phyloP scores from a whole-genome alignment of 2,888 invertebrate species.

The Clitarchus hookeri region DNA sequence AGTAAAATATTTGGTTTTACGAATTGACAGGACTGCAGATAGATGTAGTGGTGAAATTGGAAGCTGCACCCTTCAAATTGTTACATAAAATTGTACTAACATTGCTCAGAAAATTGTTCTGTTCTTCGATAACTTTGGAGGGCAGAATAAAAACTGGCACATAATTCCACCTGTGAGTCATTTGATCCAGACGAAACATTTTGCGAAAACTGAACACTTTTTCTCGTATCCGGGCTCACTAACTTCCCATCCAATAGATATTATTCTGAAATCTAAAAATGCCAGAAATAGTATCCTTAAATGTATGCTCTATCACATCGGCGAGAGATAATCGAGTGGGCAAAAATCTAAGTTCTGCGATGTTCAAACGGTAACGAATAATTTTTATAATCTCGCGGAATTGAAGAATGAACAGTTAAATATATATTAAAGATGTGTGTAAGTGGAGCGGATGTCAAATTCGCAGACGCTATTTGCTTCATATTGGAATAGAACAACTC shows the following conservation, averaged over 20 bases:
- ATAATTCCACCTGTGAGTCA: not conserved
- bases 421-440: not conserved
- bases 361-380: not conserved
- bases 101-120: too few relatives aligned
- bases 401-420: not conserved
- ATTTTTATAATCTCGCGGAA: not conserved
- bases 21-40: not conserved
- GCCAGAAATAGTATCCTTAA: not conserved
- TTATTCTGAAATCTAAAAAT: not conserved
- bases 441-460: not conserved
- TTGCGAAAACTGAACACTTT: not conserved
- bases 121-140: not conserved
- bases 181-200: not conserved
- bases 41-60: conserved; percentile 4
- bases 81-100: too few relatives aligned
- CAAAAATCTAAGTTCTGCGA: not conserved
- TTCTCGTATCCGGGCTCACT: not conserved
- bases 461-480: not conserved
- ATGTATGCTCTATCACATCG: not conserved
- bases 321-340: not conserved
- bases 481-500: not conserved
- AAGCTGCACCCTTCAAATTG: not conserved
- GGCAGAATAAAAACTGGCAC: not conserved
- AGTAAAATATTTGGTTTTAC: not conserved
- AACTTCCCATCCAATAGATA: not conserved